Evolutionary conservation across 2,888 invertebrate species (phyloP).

Genomic region (Drepana falcataria): DNA sequence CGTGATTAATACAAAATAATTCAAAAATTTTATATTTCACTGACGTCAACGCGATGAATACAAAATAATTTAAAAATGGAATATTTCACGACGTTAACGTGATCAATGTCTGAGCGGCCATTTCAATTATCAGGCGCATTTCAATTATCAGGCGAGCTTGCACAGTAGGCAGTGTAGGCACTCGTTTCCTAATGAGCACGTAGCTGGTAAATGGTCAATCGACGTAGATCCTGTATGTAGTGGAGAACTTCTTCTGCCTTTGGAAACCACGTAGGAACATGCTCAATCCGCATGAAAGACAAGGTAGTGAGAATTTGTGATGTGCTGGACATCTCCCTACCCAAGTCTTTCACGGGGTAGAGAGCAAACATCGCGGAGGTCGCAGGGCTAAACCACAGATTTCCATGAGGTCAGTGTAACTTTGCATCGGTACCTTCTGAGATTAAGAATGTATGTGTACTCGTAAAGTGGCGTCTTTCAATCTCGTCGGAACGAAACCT

Average conservation of each 20-base stretch:
- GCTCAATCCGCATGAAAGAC: constrained; percentile 94
- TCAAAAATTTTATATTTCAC: too few relatives aligned
- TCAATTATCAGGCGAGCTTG: too few relatives aligned
- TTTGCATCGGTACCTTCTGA: not conserved
- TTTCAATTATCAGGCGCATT: too few relatives aligned
- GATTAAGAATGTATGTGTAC: not conserved
- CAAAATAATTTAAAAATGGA: too few relatives aligned
- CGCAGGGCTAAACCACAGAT: constrained; percentile 2
- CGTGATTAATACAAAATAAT: too few relatives aligned
- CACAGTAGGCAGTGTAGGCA: too few relatives aligned
- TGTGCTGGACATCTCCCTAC: constrained; percentile 94
- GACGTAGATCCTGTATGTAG: not conserved
- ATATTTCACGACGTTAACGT: too few relatives aligned
- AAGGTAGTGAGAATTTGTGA: constrained; percentile 93
- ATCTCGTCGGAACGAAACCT: too few relatives aligned
- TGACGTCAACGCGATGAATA: too few relatives aligned
- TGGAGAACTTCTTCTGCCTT: not conserved
- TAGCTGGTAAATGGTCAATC: not conserved
- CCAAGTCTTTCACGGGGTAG: constrained; percentile 96
- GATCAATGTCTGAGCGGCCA: too few relatives aligned
- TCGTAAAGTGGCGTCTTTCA: not conserved
- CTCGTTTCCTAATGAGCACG: too few relatives aligned
- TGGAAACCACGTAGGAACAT: constrained; percentile 23
- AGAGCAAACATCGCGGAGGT: constrained; percentile 40
- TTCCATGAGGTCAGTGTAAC: constrained; percentile 8